phyloP scores from a whole-genome alignment of 2,113 vertebrate species.

The Percina caprodes region DNA sequence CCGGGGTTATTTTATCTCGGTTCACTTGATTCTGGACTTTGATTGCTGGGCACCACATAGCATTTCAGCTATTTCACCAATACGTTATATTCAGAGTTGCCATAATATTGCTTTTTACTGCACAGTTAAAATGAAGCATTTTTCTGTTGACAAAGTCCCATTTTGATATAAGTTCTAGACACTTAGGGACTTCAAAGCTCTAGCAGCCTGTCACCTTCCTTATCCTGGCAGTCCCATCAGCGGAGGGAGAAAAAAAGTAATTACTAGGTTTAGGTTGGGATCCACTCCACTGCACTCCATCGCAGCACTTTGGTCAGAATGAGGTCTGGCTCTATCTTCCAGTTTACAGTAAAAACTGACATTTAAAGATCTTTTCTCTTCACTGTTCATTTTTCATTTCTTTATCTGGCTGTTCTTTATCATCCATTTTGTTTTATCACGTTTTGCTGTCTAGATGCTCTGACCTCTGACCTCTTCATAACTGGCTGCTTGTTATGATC shows the following conservation, averaged over 20 bases:
- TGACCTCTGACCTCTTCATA: slow-evolving; percentile 4
- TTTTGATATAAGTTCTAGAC: slow-evolving; percentile 18
- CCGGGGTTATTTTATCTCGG: slow-evolving; percentile 31
- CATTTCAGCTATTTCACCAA: not conserved
- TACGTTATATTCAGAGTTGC: not conserved
- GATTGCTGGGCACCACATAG: not conserved
- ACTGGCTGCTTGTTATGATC: not conserved
- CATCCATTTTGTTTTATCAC: slow-evolving; percentile 7
- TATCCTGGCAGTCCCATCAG: slow-evolving; percentile 34
- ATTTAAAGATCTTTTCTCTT: slow-evolving; percentile 35
- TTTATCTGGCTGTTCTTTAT: slow-evolving; percentile 25
- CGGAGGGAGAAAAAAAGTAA: slow-evolving; percentile 32
- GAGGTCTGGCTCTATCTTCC: slow-evolving; percentile 20
- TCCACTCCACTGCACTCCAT: slow-evolving; percentile 52
- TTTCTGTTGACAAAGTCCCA: not conserved
- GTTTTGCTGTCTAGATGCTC: not conserved
- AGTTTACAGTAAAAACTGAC: slow-evolving; percentile 28
- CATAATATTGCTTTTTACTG: not conserved
- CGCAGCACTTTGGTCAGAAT: not conserved
- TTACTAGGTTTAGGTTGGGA: slow-evolving; percentile 51
- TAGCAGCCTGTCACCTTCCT: slow-evolving; percentile 44
- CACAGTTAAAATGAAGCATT: not conserved
- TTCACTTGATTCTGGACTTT: not conserved
- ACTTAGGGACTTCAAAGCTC: slow-evolving; percentile 29
- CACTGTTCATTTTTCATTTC: slow-evolving; percentile 19